Base-by-base conservation (phyloP, 2,888 invertebrate genomes). In the Troides oblongomaculatus region DNA sequence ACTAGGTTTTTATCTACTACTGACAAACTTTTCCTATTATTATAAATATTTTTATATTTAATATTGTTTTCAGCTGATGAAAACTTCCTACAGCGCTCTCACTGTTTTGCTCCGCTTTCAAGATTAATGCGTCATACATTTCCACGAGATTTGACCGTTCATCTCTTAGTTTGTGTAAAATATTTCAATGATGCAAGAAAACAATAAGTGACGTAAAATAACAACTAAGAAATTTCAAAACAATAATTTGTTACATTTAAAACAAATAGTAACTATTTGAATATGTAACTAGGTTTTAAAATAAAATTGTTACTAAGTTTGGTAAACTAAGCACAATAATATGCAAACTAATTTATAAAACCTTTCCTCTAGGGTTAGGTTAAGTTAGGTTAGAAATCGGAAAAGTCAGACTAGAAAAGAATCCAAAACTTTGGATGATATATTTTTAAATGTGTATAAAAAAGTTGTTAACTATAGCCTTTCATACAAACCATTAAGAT, bases 31-130 rank as follows among this genome's bases (percentile, higher is more conserved):
- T n/a, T n/a, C 18, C 10, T 53, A n/a, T 8, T 12, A 4, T 1
- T n/a, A n/a, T 53, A 53, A 18, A 53, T 6, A n/a, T n/a, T 56
- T 56, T 43, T 43, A 62, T 14, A 25, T 25, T 68, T 62, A 57
- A 56, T 64, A 56, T 68, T 74, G 74, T 89, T 71, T 87, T 25
- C 85, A 90, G 90, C 75, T 90, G 76, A 84, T 91, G 78, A 90
- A 90, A 75, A 79, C 87, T 10, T 90, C 90, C 1, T 90, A 91
- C 77, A 89, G 89, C 69, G 87, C 86, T 46, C 78, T 91, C 0
- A 89, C 90, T 17, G 82, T 90, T 53, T 78, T 91, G 63, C 81
- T 89, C n/a, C 79, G 86, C 65, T 80, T 85, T 67, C 77, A 81
- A 68, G 70, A 77, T 68, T 74, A 76, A 62, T 78, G 57, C 60